Conservation (phyloP, 2,888 invertebrate species). For the Troides oblongomaculatus region DNA sequence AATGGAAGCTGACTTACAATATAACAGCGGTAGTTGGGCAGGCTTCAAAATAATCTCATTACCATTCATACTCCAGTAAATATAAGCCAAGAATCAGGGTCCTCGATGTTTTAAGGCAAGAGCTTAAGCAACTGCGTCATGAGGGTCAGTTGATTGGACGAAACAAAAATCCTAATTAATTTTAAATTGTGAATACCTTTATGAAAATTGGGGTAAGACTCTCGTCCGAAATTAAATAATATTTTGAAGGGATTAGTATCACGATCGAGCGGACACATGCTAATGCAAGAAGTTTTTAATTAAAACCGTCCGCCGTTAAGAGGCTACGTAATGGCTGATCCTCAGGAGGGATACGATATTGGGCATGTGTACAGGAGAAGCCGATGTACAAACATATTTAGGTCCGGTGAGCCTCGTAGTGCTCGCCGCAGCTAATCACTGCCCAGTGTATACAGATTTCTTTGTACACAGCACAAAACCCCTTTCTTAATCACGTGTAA, state of each 20-base stretch:
- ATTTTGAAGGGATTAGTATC: constrained; percentile 70
- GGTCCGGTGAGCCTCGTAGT: constrained; percentile 66
- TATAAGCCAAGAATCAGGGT: no score
- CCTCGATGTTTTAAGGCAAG: no score
- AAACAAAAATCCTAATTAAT: constrained; percentile 1
- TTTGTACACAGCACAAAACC: constrained; percentile 65
- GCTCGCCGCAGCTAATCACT: constrained; percentile 71
- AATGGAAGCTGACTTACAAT: no score
- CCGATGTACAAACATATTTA: constrained; percentile 79
- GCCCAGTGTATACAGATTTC: constrained; percentile 52
- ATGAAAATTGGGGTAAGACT: constrained; percentile 22
- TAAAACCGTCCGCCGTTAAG: constrained; percentile 77
- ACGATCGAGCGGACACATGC: constrained; percentile 71
- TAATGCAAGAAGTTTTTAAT: constrained; percentile 80
- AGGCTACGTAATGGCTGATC: constrained; percentile 78
- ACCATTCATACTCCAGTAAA: neutral
- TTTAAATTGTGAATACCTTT: constrained; percentile 14
- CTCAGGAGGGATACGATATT: constrained; percentile 74
- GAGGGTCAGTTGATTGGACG: no score
- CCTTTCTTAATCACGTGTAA: constrained; percentile 57
- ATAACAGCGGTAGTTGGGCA: no score
- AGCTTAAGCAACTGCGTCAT: no score
- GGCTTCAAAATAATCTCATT: no score
- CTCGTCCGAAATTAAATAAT: constrained; percentile 66
- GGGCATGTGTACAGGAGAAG: constrained; percentile 67